phyloP scores from a whole-genome alignment of 2,888 invertebrate genomes.

The Empis livida region DNA sequence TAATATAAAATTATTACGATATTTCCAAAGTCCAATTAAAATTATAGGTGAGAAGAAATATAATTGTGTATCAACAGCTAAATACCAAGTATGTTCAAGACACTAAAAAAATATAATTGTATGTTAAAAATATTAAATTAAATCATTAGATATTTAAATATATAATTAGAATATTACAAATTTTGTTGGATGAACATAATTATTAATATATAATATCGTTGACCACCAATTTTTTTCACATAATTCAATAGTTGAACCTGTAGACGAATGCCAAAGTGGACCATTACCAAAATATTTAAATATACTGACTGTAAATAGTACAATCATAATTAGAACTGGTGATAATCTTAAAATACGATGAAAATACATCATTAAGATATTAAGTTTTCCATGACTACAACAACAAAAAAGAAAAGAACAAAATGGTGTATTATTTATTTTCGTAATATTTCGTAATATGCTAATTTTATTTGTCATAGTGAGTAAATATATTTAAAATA shows the following conservation, averaged over 20 bases:
- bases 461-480: too few species aligned
- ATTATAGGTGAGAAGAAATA: conserved; percentile 43
- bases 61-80: conserved; percentile 45
- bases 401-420: too few species aligned
- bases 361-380: conserved; percentile 31
- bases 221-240: conserved; percentile 39
- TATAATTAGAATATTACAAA: conserved; percentile 20
- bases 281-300: conserved; percentile 39
- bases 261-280: conserved; percentile 35
- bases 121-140: background rate
- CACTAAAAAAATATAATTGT: conserved; percentile 30
- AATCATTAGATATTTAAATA: background rate
- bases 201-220: conserved; percentile 38
- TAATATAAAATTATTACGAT: conserved; percentile 29
- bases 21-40: conserved; percentile 37
- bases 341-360: conserved; percentile 40
- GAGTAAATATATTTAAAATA: too few species aligned
- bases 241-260: conserved; percentile 13
- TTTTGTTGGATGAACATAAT: conserved; percentile 30
- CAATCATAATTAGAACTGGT: conserved; percentile 39
- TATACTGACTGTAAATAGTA: conserved; percentile 39
- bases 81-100: conserved; percentile 44
- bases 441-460: too few species aligned
- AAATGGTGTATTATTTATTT: too few species aligned
- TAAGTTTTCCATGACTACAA: conserved; percentile 25